Conservation (phyloP, 2,113 vertebrate genomes). For the Gopherus evgoodei region DNA sequence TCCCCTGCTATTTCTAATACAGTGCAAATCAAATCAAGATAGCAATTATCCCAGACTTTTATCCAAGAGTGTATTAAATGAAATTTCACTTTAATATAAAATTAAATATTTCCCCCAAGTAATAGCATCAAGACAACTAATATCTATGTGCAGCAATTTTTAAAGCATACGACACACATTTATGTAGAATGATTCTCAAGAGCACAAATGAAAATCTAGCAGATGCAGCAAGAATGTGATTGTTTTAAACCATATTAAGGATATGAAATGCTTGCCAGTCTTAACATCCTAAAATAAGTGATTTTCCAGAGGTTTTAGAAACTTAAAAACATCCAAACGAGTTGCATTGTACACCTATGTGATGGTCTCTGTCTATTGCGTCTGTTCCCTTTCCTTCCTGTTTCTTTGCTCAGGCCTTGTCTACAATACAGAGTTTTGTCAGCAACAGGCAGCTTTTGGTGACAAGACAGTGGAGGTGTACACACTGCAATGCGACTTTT, state of each 20-base stretch:
- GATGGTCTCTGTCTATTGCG: neutral
- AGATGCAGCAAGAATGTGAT: neutral
- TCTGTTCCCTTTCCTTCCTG: neutral
- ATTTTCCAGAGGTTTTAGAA: neutral
- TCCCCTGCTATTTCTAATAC: neutral
- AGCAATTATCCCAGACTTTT: neutral
- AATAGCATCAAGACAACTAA: neutral
- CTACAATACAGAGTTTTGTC: too few relatives aligned
- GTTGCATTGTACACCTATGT: fast-evolving
- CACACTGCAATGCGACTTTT: too few relatives aligned
- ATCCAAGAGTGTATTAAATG: neutral
- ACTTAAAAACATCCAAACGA: neutral
- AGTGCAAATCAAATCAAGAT: neutral
- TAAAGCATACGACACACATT: neutral
- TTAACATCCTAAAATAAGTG: neutral
- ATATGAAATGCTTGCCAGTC: neutral
- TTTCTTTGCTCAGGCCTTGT: neutral
- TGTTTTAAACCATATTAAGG: neutral
- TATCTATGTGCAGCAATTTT: neutral
- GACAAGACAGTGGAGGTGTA: too few relatives aligned
- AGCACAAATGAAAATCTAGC: neutral
- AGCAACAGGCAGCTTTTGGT: too few relatives aligned
- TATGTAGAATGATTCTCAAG: neutral
- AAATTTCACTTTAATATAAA: neutral
- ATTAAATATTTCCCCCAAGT: neutral